Percentiles rank a stretch among this genome's conserved stretches.
Evolutionary conservation across 2,113 vertebrate species (phyloP).

Genomic region (Rana temporaria): DNA sequence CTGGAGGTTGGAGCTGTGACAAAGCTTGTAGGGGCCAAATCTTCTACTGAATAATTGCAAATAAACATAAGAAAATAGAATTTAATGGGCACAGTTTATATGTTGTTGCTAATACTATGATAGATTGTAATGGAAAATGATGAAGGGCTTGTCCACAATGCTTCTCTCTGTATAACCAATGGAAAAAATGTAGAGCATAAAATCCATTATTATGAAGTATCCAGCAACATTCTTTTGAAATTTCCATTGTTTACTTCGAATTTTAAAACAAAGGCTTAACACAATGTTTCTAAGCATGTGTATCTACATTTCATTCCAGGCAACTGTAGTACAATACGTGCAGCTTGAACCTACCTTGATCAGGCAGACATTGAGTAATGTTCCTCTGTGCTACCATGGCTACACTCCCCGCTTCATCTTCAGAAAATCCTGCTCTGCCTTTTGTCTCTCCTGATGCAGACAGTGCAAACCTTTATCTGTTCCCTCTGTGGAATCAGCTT

Average conservation of each 20-base stretch:
- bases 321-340: background rate
- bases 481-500: background rate
- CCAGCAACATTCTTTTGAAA: no score
- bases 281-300: background rate
- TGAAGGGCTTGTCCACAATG: no score
- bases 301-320: background rate
- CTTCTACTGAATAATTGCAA: no score
- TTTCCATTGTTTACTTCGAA: background rate
- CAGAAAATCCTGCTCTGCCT: background rate
- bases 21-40: no score
- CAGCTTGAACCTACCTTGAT: conserved; percentile 11
- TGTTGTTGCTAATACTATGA: no score
- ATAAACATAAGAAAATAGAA: no score
- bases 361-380: conserved; percentile 3
- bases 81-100: no score
- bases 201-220: no score
- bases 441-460: conserved; percentile 20
- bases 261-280: background rate
- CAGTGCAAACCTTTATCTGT: background rate
- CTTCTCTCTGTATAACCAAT: no score
- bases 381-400: conserved; percentile 27
- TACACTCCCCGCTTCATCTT: conserved; percentile 31
- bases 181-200: no score
- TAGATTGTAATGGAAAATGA: no score
- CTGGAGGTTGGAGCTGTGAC: no score